Conservation (phyloP, 2,797 vertebrate genomes). For the Crocidura indochinensis region DNA sequence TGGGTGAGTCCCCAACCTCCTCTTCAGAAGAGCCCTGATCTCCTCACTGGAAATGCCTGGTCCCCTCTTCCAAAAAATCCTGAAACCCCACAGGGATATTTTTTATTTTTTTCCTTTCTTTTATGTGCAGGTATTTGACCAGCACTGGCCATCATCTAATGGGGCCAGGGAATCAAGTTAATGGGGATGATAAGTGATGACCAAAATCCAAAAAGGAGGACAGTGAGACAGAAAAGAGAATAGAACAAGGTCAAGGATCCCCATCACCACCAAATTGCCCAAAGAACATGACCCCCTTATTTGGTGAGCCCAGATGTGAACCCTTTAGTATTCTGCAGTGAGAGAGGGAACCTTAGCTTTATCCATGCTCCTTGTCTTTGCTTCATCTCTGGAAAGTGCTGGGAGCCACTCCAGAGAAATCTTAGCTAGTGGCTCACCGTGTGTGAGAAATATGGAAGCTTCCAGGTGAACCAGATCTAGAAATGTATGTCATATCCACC, state of each 20-base stretch:
- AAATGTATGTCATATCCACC: background rate
- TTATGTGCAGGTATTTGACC: background rate
- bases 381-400: background rate
- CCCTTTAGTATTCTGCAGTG: background rate
- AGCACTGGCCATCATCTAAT: background rate
- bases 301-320: background rate
- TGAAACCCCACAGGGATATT: too few species aligned
- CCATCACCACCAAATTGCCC: too few species aligned
- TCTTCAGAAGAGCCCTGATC: rapidly evolving
- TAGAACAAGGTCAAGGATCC: background rate
- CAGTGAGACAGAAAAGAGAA: constrained; percentile 18
- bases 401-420: background rate
- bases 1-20: too few species aligned
- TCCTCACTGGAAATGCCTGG: background rate
- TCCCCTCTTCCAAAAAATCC: background rate
- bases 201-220: background rate
- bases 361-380: background rate
- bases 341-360: rapidly evolving
- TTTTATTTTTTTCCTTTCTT: constrained; percentile 28
- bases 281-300: background rate
- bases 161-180: background rate
- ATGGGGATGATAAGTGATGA: constrained; percentile 3
- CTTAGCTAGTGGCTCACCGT: background rate
- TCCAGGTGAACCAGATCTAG: background rate
- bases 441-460: background rate